phyloP scores from a whole-genome alignment of 2,113 vertebrate genomes.

The Sebastes schlegelii region DNA sequence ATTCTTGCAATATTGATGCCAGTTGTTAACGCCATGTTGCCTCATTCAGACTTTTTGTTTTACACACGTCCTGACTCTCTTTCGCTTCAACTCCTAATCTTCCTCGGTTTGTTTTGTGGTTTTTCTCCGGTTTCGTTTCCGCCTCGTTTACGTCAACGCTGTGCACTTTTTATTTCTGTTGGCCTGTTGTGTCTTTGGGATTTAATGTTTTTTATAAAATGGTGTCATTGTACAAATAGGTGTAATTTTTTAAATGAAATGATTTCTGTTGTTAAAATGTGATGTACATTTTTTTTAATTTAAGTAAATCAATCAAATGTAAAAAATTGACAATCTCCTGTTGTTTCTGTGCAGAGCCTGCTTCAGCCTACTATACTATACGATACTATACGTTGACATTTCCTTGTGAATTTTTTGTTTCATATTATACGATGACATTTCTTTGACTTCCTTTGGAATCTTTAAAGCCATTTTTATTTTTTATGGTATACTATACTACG shows the following conservation, averaged over 20 bases:
- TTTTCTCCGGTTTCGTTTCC: slow-evolving; percentile 12
- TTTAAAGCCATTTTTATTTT: too few species aligned
- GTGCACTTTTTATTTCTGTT: slow-evolving; percentile 6
- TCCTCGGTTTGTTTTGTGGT: neutral
- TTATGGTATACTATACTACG: too few species aligned
- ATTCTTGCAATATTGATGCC: slow-evolving; percentile 3
- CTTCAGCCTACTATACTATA: neutral
- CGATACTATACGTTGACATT: too few species aligned
- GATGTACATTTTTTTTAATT: slow-evolving; percentile 38
- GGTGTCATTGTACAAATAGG: slow-evolving; percentile 36
- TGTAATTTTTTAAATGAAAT: slow-evolving; percentile 35
- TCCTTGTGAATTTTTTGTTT: too few species aligned
- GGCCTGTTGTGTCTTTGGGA: slow-evolving; percentile 11
- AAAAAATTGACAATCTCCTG: neutral
- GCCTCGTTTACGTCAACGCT: neutral
- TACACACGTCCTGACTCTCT: neutral
- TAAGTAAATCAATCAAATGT: slow-evolving; percentile 44
- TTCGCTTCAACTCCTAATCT: neutral
- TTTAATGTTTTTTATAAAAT: slow-evolving; percentile 55
- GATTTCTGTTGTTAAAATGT: slow-evolving; percentile 25
- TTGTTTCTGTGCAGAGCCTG: neutral
- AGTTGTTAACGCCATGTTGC: slow-evolving; percentile 29
- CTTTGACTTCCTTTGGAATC: too few species aligned
- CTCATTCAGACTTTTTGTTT: slow-evolving; percentile 12
- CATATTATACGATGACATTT: too few species aligned